A percentile compares a stretch with the other conserved stretches of the same genome.
phyloP scores from a whole-genome alignment of 1,140 invertebrate species.

The Nasonia vitripennis region DNA sequence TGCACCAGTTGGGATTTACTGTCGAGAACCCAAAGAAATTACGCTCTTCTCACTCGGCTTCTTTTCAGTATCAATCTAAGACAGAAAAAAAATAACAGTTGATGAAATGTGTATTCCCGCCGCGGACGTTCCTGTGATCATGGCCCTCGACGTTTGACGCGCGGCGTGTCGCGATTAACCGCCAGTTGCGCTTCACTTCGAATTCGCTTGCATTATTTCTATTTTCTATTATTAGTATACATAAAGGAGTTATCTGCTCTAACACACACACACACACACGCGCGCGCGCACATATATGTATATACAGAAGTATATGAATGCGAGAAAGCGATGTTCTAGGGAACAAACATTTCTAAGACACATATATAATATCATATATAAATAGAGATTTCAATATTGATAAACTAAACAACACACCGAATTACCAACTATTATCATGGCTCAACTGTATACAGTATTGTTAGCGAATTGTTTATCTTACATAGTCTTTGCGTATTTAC shows the following conservation, averaged over 20 bases:
- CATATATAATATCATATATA: conserved; percentile 26
- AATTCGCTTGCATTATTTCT: background rate
- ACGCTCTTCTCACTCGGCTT: background rate
- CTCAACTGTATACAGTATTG: conserved; percentile 10
- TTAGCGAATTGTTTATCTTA: conserved; percentile 7
- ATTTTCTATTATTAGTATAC: conserved; percentile 8
- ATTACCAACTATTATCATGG: conserved; percentile 44
- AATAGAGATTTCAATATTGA: conserved; percentile 7
- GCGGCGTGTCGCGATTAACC: background rate
- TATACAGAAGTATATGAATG: background rate
- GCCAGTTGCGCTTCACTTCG: background rate
- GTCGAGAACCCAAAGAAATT: conserved; percentile 11
- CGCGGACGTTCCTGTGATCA: too few species aligned
- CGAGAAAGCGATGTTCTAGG: conserved; percentile 28
- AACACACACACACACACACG: conserved; percentile 12
- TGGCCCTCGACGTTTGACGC: background rate
- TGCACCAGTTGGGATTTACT: conserved; percentile 50
- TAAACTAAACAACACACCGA: conserved; percentile 48
- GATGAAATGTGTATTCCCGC: too few species aligned
- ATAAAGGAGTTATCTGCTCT: background rate
- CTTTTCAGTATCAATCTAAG: background rate
- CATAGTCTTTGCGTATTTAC: conserved; percentile 34
- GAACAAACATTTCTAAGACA: conserved; percentile 45
- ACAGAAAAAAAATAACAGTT: background rate
- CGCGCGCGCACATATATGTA: background rate